Percentiles rank a stretch among this genome's conserved stretches.
phyloP scores from a whole-genome alignment of 92 coral and sea anemone species.

The Porites evermanni region DNA sequence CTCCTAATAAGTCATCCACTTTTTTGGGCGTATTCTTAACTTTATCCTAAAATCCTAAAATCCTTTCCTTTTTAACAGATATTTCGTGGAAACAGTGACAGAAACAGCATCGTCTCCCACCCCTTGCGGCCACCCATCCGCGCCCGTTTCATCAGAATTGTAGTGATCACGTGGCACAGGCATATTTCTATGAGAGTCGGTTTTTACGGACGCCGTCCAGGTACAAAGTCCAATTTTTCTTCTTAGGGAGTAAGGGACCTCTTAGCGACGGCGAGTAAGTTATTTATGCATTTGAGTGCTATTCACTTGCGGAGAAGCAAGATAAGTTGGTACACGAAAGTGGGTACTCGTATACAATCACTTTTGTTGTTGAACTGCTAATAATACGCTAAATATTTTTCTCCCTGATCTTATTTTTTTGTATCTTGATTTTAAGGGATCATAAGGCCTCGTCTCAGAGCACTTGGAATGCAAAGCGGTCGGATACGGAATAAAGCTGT shows the following conservation, averaged over 20 bases:
- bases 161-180: constrained; percentile 58
- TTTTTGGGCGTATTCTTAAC: neutral
- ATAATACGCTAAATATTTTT: neutral
- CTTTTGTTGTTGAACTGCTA: neutral
- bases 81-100: constrained; percentile 69
- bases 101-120: constrained; percentile 67
- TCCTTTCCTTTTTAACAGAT: constrained; percentile 24
- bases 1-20: neutral
- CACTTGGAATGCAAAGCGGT: constrained; percentile 82
- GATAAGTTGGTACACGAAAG: no score
- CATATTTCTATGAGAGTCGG: constrained; percentile 78
- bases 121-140: constrained; percentile 58
- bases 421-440: constrained; percentile 40
- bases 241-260: no score
- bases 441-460: constrained; percentile 64
- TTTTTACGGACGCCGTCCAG: constrained; percentile 71
- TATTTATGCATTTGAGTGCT: no score
- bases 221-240: constrained; percentile 18
- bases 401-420: neutral
- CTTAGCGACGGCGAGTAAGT: neutral
- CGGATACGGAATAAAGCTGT: constrained; percentile 72
- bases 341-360: neutral
- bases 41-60: no score
- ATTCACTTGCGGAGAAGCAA: no score
- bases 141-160: constrained; percentile 66